Evolutionary conservation across 2,888 invertebrate species (phyloP).

Genomic region (Coleophora flavipennella): DNA sequence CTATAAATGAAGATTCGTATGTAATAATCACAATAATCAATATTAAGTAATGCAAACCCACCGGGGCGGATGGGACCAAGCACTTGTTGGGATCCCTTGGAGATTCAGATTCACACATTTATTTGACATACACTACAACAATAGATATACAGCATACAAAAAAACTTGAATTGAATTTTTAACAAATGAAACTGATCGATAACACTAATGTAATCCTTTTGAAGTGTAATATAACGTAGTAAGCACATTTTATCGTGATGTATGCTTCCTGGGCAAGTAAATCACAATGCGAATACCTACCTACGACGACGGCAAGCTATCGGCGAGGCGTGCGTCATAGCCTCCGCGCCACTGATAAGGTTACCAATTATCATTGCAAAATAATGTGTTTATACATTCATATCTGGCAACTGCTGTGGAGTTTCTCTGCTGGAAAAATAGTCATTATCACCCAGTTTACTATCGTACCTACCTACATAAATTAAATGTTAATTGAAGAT

Average conservation of each 20-base stretch:
- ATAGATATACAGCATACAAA: too few relatives aligned
- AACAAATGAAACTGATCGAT: too few relatives aligned
- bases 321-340: slow-evolving; percentile 64
- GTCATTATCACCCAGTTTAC: slow-evolving; percentile 32
- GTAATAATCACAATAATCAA: too few relatives aligned
- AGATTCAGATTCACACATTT: too few relatives aligned
- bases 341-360: slow-evolving; percentile 62
- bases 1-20: too few relatives aligned
- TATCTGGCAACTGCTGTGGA: slow-evolving; percentile 40
- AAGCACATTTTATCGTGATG: background rate
- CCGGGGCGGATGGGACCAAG: too few relatives aligned
- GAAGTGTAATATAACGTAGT: too few relatives aligned
- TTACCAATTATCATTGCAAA: slow-evolving; percentile 69
- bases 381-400: slow-evolving; percentile 60
- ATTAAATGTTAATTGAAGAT: slow-evolving; percentile 33
- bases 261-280: slow-evolving; percentile 41
- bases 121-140: too few relatives aligned
- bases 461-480: slow-evolving; percentile 35
- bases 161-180: too few relatives aligned
- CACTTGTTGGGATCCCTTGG: too few relatives aligned
- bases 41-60: too few relatives aligned
- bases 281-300: slow-evolving; percentile 11
- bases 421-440: slow-evolving; percentile 38
- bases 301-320: slow-evolving; percentile 27
- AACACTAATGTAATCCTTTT: too few relatives aligned